These are phyloP conservation scores for Dermatemys mawii DNA, from an alignment of 2,113 vertebrate species.

Conservation along the genomic window DNA sequence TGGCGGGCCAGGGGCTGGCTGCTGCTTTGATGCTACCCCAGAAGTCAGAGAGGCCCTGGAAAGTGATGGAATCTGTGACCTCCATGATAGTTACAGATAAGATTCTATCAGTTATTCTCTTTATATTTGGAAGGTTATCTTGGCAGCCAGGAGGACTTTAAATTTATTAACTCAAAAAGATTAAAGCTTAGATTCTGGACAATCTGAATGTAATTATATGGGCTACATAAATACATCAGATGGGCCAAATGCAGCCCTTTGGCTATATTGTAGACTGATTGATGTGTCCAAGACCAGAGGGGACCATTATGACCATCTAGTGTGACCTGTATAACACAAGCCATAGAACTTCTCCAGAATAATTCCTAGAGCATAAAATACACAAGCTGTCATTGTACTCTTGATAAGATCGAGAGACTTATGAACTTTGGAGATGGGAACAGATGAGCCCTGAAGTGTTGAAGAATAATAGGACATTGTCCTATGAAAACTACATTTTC, in stretches of 20 bases:
- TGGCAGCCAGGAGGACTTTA: constrained; percentile 19
- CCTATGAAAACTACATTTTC: not conserved
- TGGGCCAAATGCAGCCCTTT: not conserved
- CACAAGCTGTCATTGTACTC: not conserved
- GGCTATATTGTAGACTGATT: not conserved
- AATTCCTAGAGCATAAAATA: not conserved
- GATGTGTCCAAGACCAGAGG: not conserved
- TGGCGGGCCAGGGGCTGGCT: no score
- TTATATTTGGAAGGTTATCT: not conserved
- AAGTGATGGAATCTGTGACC: not conserved
- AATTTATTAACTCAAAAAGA: not conserved
- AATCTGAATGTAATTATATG: not conserved
- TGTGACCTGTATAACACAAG: not conserved
- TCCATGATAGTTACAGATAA: no score
- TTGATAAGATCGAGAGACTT: not conserved
- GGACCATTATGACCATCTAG: not conserved
- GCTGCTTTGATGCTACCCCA: not conserved
- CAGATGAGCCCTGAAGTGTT: not conserved
- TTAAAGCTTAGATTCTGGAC: not conserved
- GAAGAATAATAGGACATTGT: not conserved
- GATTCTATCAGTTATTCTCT: not conserved
- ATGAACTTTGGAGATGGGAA: not conserved
- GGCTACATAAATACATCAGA: not conserved
- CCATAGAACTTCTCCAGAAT: not conserved
- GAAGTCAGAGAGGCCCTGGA: not conserved